Evolutionary conservation across 64 coral and sea anemone species (phyloP), one percentile per base, ranked within the genome.

Genomic region (Stichodactyla mertensii): DNA sequence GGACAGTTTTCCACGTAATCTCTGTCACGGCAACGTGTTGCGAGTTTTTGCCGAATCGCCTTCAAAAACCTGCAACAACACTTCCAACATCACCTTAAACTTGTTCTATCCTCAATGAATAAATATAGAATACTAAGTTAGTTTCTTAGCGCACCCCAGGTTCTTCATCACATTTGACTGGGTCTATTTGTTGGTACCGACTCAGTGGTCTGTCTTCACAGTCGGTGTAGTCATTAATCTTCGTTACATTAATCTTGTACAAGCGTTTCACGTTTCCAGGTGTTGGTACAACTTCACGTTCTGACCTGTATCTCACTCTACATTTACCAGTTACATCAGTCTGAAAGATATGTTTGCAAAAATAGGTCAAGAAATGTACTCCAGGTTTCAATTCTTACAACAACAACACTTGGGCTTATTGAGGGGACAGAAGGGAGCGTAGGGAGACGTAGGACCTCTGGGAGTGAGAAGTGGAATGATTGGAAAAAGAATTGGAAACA

Each of bases 241-340:
- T 26, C 6, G 83, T 85, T 8, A 85, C 54, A 16, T 58, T 85
- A 51, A 53, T 9, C 56, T 61, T 62, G 83, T 61, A 61, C 54
- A 55, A 22, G 16, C 61, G 19, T 52, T 81, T 0, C 13, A 54
- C 52, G 0, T 19, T 19, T 6, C 27, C 54, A 7, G 16, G 19
- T 5, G 53, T 26, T 14, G 55, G 24, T 4, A 85, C 83, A 4
- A 55, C 36, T 74, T 31, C 7, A 4, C 69, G 69, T 27, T 74
- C 10, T 9, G 69, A 10, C 19, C 16, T 16, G 83, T 85, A 85
- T 22, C 19, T 64, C 12, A 61, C 27, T 13, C 55, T n/a, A 14
- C 83, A 85, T 58, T 52, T 85, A 20, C 83, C 83, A 24, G 55
- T 85, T 6, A 61, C 53, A 14, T 85, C 83, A 55, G 83, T 85